Conservation (phyloP, 2,888 invertebrate genomes). For the Rapana venosa region DNA sequence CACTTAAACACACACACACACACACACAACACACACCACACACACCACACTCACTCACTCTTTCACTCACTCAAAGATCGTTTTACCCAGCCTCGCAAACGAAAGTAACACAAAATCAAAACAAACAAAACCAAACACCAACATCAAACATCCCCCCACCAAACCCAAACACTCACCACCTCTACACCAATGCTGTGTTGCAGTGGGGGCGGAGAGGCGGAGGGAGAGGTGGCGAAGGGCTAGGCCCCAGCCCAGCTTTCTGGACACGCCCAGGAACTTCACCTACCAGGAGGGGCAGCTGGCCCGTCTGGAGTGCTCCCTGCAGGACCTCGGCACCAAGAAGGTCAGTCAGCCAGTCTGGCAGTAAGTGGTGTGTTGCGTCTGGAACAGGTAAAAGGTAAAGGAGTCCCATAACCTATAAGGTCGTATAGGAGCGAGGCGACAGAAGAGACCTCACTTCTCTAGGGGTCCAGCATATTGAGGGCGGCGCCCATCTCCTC, state of each 20-base stretch:
- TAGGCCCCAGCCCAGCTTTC: constrained; percentile 62
- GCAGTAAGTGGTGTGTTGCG: no score
- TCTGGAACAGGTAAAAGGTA: no score
- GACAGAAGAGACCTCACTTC: no score
- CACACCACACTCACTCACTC: background rate
- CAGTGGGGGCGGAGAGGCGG: constrained; percentile 20
- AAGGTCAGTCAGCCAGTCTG: constrained; percentile 59
- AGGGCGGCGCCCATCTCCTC: no score
- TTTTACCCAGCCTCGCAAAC: no score
- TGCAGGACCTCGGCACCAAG: constrained; percentile 72
- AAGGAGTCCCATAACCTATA: no score
- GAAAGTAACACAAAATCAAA: no score
- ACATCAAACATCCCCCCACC: no score
- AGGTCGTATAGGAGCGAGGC: no score
- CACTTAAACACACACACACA: background rate
- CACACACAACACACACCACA: background rate
- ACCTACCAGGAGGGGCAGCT: constrained; percentile 71
- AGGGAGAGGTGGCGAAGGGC: background rate
- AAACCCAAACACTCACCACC: background rate
- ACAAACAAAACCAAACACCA: no score
- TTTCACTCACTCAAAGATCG: background rate
- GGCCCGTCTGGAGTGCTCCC: constrained; percentile 70
- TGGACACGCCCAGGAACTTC: constrained; percentile 64
- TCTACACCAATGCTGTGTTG: background rate
- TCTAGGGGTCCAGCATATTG: no score